Percentiles rank a stretch among this genome's conserved stretches.
These are phyloP conservation scores for Sitophilus oryzae DNA, from an alignment of 1,140 invertebrate species.

Conservation along the genomic window DNA sequence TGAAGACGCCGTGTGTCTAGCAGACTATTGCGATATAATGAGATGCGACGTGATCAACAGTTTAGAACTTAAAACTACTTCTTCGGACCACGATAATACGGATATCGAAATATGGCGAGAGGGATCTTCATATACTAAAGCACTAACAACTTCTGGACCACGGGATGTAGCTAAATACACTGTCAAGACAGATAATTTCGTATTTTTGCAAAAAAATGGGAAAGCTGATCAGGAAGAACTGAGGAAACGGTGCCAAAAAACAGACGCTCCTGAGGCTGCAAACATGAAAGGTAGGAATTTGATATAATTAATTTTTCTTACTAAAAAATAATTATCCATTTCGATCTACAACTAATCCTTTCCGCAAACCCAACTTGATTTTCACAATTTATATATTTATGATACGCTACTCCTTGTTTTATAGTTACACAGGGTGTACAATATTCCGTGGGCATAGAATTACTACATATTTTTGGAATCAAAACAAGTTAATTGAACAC, in stretches of 20 bases:
- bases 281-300: constrained; percentile 27
- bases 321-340: constrained; percentile 1
- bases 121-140: constrained; percentile 59
- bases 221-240: background rate
- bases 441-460: too few species aligned
- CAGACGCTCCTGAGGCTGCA: constrained; percentile 30
- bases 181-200: constrained; percentile 30
- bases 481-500: too few species aligned
- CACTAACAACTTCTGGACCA: constrained; percentile 53
- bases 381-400: too few species aligned
- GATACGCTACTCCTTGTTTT: too few species aligned
- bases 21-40: constrained; percentile 93
- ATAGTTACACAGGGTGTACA: too few species aligned
- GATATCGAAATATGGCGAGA: constrained; percentile 73
- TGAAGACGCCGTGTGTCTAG: constrained; percentile 83
- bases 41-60: constrained; percentile 81
- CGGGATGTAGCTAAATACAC: constrained; percentile 41
- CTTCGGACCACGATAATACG: constrained; percentile 56
- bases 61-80: constrained; percentile 57
- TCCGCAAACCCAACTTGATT: too few species aligned
- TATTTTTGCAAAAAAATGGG: constrained; percentile 23
- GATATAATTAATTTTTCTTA: background rate
- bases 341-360: too few species aligned
- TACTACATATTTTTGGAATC: too few species aligned
- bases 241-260: constrained; percentile 37